Evolutionary conservation across 2,113 vertebrate genomes (phyloP).

Genomic region (Glaucidium brasilianum): DNA sequence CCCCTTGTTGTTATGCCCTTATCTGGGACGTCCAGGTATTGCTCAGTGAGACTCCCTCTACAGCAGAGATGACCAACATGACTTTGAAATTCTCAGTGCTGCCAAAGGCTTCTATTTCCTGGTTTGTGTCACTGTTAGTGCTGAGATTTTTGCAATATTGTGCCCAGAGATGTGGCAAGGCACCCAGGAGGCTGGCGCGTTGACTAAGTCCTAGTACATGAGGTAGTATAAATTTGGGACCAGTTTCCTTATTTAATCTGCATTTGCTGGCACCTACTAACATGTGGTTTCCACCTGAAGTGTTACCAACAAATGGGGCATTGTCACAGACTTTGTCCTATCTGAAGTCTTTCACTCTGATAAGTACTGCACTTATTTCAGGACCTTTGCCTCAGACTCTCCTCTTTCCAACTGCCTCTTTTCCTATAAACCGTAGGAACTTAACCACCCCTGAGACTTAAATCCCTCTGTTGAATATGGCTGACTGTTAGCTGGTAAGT

Average conservation of each 20-base stretch:
- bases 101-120: background rate
- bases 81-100: background rate
- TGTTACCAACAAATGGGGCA: background rate
- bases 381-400: background rate
- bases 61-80: background rate
- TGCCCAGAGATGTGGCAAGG: background rate
- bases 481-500: background rate
- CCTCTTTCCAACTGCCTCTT: background rate
- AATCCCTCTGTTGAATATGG: background rate
- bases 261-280: background rate
- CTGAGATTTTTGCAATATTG: background rate
- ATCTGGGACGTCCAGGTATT: background rate
- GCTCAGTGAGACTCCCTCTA: background rate
- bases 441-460: background rate
- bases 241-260: background rate
- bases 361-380: background rate
- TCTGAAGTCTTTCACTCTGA: background rate
- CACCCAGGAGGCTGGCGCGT: background rate
- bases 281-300: fast-evolving
- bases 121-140: background rate
- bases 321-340: background rate
- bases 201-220: background rate
- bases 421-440: background rate
- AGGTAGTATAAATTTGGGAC: background rate
- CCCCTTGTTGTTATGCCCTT: background rate